A percentile compares a stretch with the other conserved stretches of the same genome.
Conservation (phyloP, 2,888 invertebrate genomes). For the Drosophila yooni region DNA sequence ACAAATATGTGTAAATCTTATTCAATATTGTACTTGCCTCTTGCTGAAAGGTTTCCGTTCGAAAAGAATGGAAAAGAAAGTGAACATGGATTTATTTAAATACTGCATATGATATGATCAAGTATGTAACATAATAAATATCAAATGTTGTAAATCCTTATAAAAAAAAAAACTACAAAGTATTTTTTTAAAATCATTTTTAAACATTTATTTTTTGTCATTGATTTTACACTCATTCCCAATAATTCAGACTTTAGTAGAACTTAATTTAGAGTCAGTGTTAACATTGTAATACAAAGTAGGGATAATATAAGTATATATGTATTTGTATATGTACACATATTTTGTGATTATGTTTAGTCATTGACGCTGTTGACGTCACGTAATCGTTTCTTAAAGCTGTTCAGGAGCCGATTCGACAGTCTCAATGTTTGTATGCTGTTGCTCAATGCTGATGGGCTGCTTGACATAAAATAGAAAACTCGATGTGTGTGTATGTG, state of each 20-base stretch:
- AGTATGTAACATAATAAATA: neutral
- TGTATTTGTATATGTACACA: neutral
- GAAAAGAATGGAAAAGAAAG: neutral
- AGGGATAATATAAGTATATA: neutral
- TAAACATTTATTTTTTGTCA: slow-evolving; percentile 39
- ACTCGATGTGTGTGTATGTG: slow-evolving; percentile 1
- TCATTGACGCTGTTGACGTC: slow-evolving; percentile 30
- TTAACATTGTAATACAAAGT: slow-evolving; percentile 4
- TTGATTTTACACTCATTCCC: slow-evolving; percentile 13
- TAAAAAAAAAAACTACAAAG: neutral
- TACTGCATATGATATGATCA: neutral
- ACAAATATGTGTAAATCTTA: neutral
- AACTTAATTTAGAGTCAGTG: slow-evolving; percentile 10
- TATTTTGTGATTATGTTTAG: slow-evolving; percentile 14
- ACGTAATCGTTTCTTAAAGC: slow-evolving; percentile 68
- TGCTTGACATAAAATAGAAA: slow-evolving; percentile 36
- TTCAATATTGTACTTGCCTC: neutral
- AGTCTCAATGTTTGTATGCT: slow-evolving; percentile 61
- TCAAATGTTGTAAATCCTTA: neutral
- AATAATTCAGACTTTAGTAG: slow-evolving; percentile 48
- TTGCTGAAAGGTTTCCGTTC: neutral
- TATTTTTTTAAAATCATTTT: neutral
- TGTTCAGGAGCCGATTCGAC: slow-evolving; percentile 74
- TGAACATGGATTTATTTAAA: too few species aligned
- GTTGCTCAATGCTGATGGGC: slow-evolving; percentile 33